These are phyloP conservation scores for Micrastur ruficollis DNA, from an alignment of 2,797 vertebrate species.

Conservation along the genomic window DNA sequence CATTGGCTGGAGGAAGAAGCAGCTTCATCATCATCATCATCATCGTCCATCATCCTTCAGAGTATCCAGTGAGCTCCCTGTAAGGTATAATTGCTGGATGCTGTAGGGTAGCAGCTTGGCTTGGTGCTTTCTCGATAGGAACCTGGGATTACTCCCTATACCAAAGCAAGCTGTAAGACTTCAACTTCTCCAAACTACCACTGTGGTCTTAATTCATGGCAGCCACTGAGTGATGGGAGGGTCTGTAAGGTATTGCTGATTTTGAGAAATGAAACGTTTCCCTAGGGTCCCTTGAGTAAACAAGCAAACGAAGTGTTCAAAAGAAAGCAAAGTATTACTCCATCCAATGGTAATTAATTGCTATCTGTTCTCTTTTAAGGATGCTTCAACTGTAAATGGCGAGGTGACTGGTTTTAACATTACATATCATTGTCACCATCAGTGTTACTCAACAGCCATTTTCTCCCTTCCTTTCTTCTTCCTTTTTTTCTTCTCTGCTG, in stretches of 20 bases:
- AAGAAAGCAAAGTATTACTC: background rate
- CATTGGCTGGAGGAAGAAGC: background rate
- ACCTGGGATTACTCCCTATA: background rate
- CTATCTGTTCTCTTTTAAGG: constrained; percentile 20
- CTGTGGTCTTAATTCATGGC: background rate
- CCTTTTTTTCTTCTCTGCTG: constrained; percentile 60
- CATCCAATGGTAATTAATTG: background rate
- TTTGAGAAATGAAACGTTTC: background rate
- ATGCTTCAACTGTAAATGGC: background rate
- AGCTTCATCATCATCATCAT: background rate
- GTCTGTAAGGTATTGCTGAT: background rate
- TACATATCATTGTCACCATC: background rate
- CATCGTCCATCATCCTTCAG: background rate
- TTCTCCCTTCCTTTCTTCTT: constrained; percentile 63
- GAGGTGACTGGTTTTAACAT: constrained; percentile 8
- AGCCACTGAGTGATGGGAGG: rapidly evolving
- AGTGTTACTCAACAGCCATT: constrained; percentile 53
- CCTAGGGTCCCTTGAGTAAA: background rate
- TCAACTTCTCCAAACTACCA: background rate
- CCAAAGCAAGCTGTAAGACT: background rate
- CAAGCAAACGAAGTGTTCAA: background rate
- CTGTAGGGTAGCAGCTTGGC: background rate
- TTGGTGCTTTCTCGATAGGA: background rate
- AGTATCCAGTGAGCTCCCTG: background rate
- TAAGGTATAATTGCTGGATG: background rate